Percentiles rank a stretch among this genome's conserved stretches.
Evolutionary conservation across 2,797 vertebrate genomes (phyloP).

Genomic region (Varecia variegata): DNA sequence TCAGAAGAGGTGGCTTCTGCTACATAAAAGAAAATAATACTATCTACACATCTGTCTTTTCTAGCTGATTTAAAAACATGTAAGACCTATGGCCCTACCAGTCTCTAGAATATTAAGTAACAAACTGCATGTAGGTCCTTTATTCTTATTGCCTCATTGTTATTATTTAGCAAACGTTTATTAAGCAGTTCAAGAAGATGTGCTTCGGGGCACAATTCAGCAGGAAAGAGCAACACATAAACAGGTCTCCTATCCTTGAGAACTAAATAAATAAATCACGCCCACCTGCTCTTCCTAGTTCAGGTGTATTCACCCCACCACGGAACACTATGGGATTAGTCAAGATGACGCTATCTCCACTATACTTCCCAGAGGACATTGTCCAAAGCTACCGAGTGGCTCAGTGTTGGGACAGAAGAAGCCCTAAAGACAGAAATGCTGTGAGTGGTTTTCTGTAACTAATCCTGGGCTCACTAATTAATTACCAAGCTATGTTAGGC

Average conservation of each 20-base stretch:
- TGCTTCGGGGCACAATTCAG: neutral
- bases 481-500: neutral
- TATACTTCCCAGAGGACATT: neutral
- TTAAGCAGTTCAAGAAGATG: neutral
- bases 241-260: neutral
- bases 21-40: neutral
- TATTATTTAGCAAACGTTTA: neutral
- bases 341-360: neutral
- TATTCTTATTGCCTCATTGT: neutral
- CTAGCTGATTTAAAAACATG: neutral
- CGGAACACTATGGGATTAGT: neutral
- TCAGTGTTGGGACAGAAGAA: neutral
- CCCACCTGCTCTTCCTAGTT: neutral
- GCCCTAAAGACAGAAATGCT: neutral
- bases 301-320: neutral
- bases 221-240: neutral
- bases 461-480: neutral
- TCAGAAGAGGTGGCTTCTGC: neutral
- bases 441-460: neutral
- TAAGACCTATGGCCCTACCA: neutral
- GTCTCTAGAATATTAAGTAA: neutral
- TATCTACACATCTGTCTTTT: neutral
- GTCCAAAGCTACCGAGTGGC: neutral
- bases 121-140: neutral
- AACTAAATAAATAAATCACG: neutral